Evolutionary conservation across 2,888 invertebrate species (phyloP).

Genomic region (Ethmia dodecea): DNA sequence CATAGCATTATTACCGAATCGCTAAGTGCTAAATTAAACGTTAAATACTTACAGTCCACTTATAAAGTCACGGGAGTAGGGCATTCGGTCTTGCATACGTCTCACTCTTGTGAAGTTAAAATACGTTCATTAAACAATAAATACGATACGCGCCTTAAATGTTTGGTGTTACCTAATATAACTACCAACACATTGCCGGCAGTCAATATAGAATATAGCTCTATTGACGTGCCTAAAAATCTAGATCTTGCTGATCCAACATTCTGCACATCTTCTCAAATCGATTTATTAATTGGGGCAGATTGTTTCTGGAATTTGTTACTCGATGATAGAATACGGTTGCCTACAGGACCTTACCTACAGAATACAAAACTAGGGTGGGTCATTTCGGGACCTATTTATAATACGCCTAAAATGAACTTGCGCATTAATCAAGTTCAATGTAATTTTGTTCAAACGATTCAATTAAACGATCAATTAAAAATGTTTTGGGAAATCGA

Average conservation of each 20-base stretch:
- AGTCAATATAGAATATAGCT: neutral
- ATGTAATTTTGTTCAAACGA: conserved; percentile 14
- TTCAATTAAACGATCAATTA: conserved; percentile 7
- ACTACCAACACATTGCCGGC: neutral
- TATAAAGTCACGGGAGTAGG: neutral
- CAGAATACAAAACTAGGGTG: conserved; percentile 13
- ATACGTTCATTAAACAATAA: neutral
- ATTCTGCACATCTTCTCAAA: conserved; percentile 6
- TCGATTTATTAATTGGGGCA: conserved; percentile 1
- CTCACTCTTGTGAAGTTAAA: conserved; percentile 2
- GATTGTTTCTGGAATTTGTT: conserved; percentile 9
- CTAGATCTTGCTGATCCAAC: conserved; percentile 13
- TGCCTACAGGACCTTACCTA: conserved; percentile 7
- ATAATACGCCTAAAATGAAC: neutral
- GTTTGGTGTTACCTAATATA: neutral
- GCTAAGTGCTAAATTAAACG: neutral
- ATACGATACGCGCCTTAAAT: neutral
- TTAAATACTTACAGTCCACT: conserved; percentile 1
- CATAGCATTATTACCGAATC: neutral
- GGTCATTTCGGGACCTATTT: conserved; percentile 12
- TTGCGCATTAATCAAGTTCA: conserved; percentile 8
- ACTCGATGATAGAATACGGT: conserved; percentile 2
- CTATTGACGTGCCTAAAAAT: conserved; percentile 6
- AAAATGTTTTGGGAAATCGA: conserved; percentile 17
- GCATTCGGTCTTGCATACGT: neutral